Evolutionary conservation across 2,888 invertebrate genomes (phyloP).

Genomic region (Anoncus sp.): DNA sequence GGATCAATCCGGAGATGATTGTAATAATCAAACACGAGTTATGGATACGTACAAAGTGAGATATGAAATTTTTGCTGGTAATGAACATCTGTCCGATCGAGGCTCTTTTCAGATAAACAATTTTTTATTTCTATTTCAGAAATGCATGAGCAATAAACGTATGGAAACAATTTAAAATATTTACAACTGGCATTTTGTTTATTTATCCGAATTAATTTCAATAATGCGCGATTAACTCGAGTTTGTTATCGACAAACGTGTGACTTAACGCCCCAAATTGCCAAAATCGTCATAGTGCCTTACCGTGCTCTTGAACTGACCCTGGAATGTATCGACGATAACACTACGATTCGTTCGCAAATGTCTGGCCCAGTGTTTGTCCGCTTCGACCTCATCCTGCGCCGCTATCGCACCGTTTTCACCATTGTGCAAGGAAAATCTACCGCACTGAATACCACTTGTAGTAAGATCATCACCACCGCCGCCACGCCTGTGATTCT

Average conservation of each 20-base stretch:
- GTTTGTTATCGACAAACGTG: too few species aligned
- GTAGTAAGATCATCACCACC: conserved; percentile 72
- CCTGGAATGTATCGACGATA: conserved; percentile 87
- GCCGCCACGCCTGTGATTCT: conserved; percentile 78
- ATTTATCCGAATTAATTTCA: too few species aligned
- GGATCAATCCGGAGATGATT: background rate
- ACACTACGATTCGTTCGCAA: conserved; percentile 85
- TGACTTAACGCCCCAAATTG: background rate
- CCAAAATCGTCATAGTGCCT: too few species aligned
- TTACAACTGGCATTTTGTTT: too few species aligned
- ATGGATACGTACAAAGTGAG: conserved; percentile 23
- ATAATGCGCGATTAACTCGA: too few species aligned
- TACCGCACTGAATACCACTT: conserved; percentile 72
- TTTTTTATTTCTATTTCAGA: conserved; percentile 28
- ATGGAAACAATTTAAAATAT: too few species aligned
- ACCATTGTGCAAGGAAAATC: conserved; percentile 69
- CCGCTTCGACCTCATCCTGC: conserved; percentile 83
- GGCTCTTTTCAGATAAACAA: background rate
- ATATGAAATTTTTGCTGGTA: background rate
- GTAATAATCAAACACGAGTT: background rate
- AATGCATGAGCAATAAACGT: conserved; percentile 40
- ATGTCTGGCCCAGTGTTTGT: conserved; percentile 85
- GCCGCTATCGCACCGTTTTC: conserved; percentile 78
- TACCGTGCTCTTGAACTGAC: conserved; percentile 87
- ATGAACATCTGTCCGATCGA: background rate